These are phyloP conservation scores for Nomada fabriciana DNA, from an alignment of 2,888 invertebrate species.

Conservation along the genomic window DNA sequence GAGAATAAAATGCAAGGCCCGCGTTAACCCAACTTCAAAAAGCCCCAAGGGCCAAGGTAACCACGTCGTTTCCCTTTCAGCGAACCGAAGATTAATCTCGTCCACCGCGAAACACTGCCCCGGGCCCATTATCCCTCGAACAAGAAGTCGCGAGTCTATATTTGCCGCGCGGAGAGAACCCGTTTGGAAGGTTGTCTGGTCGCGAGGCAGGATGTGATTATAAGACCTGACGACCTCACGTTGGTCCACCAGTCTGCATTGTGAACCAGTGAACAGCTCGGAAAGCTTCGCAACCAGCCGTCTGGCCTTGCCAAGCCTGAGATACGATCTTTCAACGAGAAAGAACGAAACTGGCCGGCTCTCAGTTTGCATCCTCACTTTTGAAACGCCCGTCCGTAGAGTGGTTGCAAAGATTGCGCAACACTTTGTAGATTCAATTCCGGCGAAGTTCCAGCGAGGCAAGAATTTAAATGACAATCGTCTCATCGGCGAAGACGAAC, in stretches of 20 bases:
- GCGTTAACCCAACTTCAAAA: not conserved
- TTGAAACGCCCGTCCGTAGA: no score
- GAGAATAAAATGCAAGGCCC: no score
- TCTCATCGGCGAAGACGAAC: no score
- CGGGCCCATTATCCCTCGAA: constrained; percentile 1
- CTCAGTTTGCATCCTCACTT: no score
- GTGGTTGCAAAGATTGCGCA: no score
- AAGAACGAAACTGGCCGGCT: not conserved
- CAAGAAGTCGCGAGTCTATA: constrained; percentile 20
- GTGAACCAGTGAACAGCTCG: constrained; percentile 45
- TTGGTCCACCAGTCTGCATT: constrained; percentile 42
- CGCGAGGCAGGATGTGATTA: constrained; percentile 62
- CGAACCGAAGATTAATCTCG: not conserved
- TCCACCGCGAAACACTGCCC: not conserved
- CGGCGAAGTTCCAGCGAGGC: no score
- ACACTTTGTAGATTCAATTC: no score
- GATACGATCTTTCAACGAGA: constrained; percentile 5
- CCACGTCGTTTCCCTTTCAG: not conserved
- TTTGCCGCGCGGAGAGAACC: constrained; percentile 59
- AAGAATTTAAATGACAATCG: not conserved
- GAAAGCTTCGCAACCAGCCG: constrained; percentile 11
- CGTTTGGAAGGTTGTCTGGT: constrained; percentile 75
- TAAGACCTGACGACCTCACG: constrained; percentile 54
- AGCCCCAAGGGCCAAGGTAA: no score
- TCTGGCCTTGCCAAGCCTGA: constrained; percentile 4